Evolutionary conservation across 35 echinoderm and acorn worm species (phyloP).

Genomic region (Ptychodera flava): DNA sequence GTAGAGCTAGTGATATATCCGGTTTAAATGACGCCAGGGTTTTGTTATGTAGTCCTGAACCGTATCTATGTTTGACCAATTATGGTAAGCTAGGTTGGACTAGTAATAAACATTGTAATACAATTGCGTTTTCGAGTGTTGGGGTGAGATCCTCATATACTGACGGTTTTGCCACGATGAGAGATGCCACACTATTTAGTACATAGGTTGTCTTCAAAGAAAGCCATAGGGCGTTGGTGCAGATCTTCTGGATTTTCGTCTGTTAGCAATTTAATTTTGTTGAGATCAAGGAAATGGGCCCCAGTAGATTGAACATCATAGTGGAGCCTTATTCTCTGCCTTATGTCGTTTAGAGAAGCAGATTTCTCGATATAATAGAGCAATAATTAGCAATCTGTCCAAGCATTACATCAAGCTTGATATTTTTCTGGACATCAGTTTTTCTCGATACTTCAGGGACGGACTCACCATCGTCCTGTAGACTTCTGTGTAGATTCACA

Average conservation of each 20-base stretch:
- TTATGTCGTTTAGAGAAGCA: slow-evolving; percentile 5
- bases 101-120: not conserved
- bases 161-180: not conserved
- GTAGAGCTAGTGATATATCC: slow-evolving; percentile 5
- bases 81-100: slow-evolving; percentile 5
- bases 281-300: slow-evolving; percentile 3
- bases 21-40: slow-evolving; percentile 12
- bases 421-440: not conserved
- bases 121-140: slow-evolving; percentile 11
- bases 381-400: slow-evolving; percentile 19
- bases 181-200: not conserved
- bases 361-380: slow-evolving; percentile 17
- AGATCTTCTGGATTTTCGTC: slow-evolving; percentile 1
- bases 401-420: slow-evolving; percentile 8
- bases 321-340: not conserved
- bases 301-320: not conserved
- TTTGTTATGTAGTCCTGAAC: slow-evolving; percentile 22
- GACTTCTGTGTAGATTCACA: not conserved
- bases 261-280: slow-evolving; percentile 11
- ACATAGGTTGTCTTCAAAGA: slow-evolving; percentile 9
- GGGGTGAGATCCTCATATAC: slow-evolving; percentile 2
- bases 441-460: not conserved
- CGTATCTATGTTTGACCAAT: slow-evolving; percentile 21
- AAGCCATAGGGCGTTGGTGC: slow-evolving; percentile 5
- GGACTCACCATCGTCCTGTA: not conserved